Evolutionary conservation across 2,888 invertebrate species (phyloP).

Genomic region (Emesis russula): DNA sequence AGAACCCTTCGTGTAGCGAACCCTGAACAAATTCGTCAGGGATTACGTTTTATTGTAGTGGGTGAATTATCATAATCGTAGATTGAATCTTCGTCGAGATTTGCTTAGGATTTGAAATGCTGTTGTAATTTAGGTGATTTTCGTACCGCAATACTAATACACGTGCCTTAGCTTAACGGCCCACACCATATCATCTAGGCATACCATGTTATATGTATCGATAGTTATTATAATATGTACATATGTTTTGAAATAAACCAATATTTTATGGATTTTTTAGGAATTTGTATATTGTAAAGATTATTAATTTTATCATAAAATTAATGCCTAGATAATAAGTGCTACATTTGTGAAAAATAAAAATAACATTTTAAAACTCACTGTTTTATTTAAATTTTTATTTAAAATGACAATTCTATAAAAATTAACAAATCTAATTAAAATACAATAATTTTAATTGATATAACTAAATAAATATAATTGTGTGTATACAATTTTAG

Average conservation of each 20-base stretch:
- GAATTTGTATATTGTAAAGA: constrained; percentile 96
- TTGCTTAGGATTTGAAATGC: constrained; percentile 89
- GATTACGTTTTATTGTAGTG: constrained; percentile 88
- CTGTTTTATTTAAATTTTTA: constrained; percentile 92
- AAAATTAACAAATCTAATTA: too few species aligned
- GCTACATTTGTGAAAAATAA: constrained; percentile 95
- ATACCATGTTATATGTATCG: constrained; percentile 94
- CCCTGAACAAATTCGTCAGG: constrained; percentile 57
- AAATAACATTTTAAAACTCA: constrained; percentile 94
- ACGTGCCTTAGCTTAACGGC: constrained; percentile 95
- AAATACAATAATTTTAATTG: too few species aligned
- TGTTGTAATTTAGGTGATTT: constrained; percentile 69
- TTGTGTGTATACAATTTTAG: too few species aligned
- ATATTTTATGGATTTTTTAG: constrained; percentile 96
- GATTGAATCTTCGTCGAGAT: constrained; percentile 91
- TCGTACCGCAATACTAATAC: constrained; percentile 91
- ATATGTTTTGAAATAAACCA: constrained; percentile 95
- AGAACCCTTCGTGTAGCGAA: constrained; percentile 25
- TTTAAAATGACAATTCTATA: too few species aligned
- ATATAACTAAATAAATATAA: too few species aligned
- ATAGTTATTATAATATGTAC: constrained; percentile 94
- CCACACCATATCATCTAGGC: constrained; percentile 95
- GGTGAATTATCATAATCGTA: constrained; percentile 88
- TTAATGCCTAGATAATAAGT: constrained; percentile 95
- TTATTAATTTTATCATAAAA: constrained; percentile 96